Conservation (phyloP, 2,113 vertebrate species). For the Hystrix cristata region DNA sequence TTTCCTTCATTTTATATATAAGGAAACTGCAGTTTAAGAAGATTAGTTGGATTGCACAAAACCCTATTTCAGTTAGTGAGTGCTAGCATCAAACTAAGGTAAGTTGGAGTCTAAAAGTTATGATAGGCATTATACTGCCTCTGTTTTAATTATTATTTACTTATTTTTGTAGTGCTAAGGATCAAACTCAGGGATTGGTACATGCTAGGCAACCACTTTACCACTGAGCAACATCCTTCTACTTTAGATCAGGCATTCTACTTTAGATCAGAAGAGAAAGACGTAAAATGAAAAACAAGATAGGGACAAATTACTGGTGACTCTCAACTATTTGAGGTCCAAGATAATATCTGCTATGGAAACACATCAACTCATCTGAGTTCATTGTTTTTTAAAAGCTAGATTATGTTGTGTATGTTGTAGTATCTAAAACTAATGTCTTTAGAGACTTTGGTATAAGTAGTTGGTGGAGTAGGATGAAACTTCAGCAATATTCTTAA, state of each 20-base stretch:
- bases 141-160: not conserved
- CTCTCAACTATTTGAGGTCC: not conserved
- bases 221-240: not conserved
- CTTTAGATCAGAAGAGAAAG: not conserved
- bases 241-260: not conserved
- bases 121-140: not conserved
- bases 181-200: not conserved
- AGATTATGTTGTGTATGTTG: not conserved
- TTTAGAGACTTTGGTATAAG: not conserved
- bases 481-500: conserved; percentile 23
- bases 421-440: not conserved
- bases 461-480: not conserved
- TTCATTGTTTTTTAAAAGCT: not conserved
- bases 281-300: conserved; percentile 24
- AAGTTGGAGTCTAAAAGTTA: not conserved
- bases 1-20: conserved; percentile 36
- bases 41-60: not conserved
- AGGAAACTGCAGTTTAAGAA: conserved; percentile 16
- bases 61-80: not conserved
- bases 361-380: conserved; percentile 14
- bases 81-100: conserved; percentile 14
- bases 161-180: not conserved
- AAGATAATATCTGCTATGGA: not conserved
- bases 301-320: not conserved
- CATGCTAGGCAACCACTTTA: not conserved